A percentile compares a stretch with the other conserved stretches of the same genome.
phyloP scores from a whole-genome alignment of 2,888 invertebrate species.

The Drosophila mimica region DNA sequence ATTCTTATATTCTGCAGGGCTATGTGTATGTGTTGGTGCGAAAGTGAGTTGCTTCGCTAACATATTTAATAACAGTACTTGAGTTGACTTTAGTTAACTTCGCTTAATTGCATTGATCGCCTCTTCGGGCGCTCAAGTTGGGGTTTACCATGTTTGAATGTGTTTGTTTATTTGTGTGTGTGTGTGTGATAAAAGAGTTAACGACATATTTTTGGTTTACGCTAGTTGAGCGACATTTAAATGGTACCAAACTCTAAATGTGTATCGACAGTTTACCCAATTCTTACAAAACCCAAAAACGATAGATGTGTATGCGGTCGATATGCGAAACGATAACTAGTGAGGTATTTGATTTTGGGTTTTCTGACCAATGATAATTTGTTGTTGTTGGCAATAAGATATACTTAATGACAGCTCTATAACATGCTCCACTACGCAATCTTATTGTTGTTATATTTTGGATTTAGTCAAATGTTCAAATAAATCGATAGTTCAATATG shows the following conservation, averaged over 20 bases:
- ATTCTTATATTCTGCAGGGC: slow-evolving; percentile 1
- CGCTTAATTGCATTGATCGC: slow-evolving; percentile 6
- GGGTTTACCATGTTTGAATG: slow-evolving; percentile 9
- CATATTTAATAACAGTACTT: slow-evolving; percentile 1
- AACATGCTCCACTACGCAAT: slow-evolving; percentile 70
- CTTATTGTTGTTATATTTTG: slow-evolving; percentile 35
- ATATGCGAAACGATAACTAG: slow-evolving; percentile 41
- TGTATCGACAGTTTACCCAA: slow-evolving; percentile 35
- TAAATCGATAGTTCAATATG: slow-evolving; percentile 17
- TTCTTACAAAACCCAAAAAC: slow-evolving; percentile 41
- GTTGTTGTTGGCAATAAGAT: slow-evolving; percentile 41
- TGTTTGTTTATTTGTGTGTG: slow-evolving; percentile 14
- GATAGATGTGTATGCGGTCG: slow-evolving; percentile 13
- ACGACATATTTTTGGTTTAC: slow-evolving; percentile 6
- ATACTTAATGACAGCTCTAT: slow-evolving; percentile 58
- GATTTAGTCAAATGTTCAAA: slow-evolving; percentile 14
- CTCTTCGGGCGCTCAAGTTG: slow-evolving; percentile 26
- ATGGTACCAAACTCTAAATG: slow-evolving; percentile 44
- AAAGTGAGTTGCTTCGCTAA: slow-evolving; percentile 10
- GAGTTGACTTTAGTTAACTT: slow-evolving; percentile 8
- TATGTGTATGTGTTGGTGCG: not conserved
- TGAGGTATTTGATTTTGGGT: slow-evolving; percentile 7
- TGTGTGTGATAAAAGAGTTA: slow-evolving; percentile 24
- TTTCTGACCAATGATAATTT: slow-evolving; percentile 22
- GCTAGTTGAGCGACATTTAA: slow-evolving; percentile 33